Evolutionary conservation across 2,888 invertebrate species (phyloP).

Genomic region (Meloe dianella): DNA sequence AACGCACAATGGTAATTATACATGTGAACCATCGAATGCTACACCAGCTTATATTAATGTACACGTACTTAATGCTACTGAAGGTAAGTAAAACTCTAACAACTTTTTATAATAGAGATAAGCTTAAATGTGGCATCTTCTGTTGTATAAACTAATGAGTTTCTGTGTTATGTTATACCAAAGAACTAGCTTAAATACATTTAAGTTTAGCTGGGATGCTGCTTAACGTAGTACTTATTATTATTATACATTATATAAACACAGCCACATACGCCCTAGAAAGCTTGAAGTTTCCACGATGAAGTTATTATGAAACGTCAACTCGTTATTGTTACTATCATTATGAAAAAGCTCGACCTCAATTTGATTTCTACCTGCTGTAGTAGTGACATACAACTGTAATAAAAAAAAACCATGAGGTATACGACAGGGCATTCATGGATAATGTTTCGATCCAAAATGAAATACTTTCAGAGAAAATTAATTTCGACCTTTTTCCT

Average conservation of each 20-base stretch:
- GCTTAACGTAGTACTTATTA: too few species aligned
- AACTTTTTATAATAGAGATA: not conserved
- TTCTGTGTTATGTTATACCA: constrained; percentile 17
- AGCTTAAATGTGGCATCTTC: constrained; percentile 3
- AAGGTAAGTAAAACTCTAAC: constrained; percentile 49
- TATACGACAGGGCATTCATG: not conserved
- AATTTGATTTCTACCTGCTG: not conserved
- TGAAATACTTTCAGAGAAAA: not conserved
- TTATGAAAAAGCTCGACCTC: not conserved
- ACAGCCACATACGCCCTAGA: constrained; percentile 1
- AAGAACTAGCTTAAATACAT: constrained; percentile 18
- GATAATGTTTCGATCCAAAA: not conserved
- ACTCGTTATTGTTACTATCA: constrained; percentile 13
- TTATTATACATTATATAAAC: too few species aligned
- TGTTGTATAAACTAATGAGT: constrained; percentile 14
- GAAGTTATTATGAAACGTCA: constrained; percentile 21
- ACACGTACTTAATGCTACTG: constrained; percentile 72
- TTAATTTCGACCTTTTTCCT: not conserved
- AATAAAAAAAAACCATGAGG: not conserved
- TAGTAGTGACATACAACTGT: not conserved
- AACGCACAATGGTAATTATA: constrained; percentile 71
- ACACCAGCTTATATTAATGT: constrained; percentile 70
- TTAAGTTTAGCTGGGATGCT: constrained; percentile 11
- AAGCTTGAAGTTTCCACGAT: constrained; percentile 16
- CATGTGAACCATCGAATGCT: constrained; percentile 72